Percentiles rank a stretch among this genome's conserved stretches.
These are phyloP conservation scores for Epinotia bilunana DNA, from an alignment of 2,888 invertebrate genomes.

Conservation along the genomic window DNA sequence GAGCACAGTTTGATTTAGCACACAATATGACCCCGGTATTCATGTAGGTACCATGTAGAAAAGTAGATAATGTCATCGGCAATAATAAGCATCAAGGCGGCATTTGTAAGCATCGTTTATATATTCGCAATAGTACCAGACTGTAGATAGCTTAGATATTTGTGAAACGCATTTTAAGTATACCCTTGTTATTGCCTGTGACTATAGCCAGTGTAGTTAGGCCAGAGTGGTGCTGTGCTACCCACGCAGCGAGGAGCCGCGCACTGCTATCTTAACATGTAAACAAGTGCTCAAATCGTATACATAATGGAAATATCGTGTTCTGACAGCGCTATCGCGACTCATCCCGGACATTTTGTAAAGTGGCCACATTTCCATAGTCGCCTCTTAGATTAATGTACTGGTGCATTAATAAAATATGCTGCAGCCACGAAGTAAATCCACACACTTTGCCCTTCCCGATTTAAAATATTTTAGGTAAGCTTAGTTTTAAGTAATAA, in stretches of 20 bases:
- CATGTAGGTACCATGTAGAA: background rate
- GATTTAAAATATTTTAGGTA: slow-evolving; percentile 14
- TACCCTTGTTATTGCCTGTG: slow-evolving; percentile 24
- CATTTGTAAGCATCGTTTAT: background rate
- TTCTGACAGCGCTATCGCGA: slow-evolving; percentile 83
- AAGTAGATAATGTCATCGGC: background rate
- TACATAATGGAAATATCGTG: slow-evolving; percentile 85
- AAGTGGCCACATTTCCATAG: slow-evolving; percentile 78
- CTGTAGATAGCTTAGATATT: slow-evolving; percentile 7
- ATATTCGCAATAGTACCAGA: background rate
- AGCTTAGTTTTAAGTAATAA: slow-evolving; percentile 51
- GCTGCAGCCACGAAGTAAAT: slow-evolving; percentile 63
- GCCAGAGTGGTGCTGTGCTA: slow-evolving; percentile 28
- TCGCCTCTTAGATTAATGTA: slow-evolving; percentile 63
- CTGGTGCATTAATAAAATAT: slow-evolving; percentile 65
- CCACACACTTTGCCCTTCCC: slow-evolving; percentile 55
- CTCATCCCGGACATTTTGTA: slow-evolving; percentile 83
- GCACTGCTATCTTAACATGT: slow-evolving; percentile 79
- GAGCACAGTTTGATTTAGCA: slow-evolving; percentile 61
- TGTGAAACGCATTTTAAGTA: background rate
- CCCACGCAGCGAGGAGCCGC: slow-evolving; percentile 57
- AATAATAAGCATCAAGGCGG: background rate
- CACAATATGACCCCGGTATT: slow-evolving; percentile 56
- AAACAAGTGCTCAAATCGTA: slow-evolving; percentile 84
- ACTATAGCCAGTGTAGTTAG: slow-evolving; percentile 48